A percentile compares a stretch with the other conserved stretches of the same genome.
These are phyloP conservation scores for Eristalinus aeneus DNA, from an alignment of 2,888 invertebrate species.

Conservation along the genomic window DNA sequence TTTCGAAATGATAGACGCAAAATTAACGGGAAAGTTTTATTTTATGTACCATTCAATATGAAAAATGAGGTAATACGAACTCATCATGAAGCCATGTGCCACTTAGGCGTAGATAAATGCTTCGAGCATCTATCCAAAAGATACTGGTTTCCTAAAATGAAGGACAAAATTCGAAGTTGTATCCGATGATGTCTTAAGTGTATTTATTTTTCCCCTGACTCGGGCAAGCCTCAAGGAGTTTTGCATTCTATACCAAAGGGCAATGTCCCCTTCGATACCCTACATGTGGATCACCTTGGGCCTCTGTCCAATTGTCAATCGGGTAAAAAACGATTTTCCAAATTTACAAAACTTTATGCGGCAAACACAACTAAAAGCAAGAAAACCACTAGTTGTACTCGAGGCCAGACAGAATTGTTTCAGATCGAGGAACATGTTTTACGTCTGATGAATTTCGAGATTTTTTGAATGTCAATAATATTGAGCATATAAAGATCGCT, in stretches of 20 bases:
- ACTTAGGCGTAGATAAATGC: conserved; percentile 42
- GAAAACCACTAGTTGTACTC: too few species aligned
- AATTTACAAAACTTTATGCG: too few species aligned
- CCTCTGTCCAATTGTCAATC: not conserved
- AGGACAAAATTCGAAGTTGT: conserved; percentile 76
- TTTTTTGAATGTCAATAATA: too few species aligned
- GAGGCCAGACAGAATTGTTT: too few species aligned
- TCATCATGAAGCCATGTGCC: conserved; percentile 7
- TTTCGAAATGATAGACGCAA: not conserved
- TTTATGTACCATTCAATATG: not conserved
- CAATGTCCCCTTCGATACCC: conserved; percentile 77
- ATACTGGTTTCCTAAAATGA: conserved; percentile 79
- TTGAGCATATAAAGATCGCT: not conserved
- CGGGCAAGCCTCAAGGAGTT: not conserved
- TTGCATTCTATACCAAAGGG: conserved; percentile 70
- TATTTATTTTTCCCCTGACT: not conserved
- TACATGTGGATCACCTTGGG: conserved; percentile 72
- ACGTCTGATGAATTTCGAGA: not conserved
- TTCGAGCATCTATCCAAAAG: conserved; percentile 49
- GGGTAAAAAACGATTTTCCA: not conserved
- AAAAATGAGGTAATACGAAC: not conserved
- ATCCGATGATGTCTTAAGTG: conserved; percentile 74
- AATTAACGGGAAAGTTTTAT: not conserved
- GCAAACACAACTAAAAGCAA: too few species aligned
- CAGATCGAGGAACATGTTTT: not conserved